Conservation (phyloP, 1,140 invertebrate species). For the Scaptomyza montana region DNA sequence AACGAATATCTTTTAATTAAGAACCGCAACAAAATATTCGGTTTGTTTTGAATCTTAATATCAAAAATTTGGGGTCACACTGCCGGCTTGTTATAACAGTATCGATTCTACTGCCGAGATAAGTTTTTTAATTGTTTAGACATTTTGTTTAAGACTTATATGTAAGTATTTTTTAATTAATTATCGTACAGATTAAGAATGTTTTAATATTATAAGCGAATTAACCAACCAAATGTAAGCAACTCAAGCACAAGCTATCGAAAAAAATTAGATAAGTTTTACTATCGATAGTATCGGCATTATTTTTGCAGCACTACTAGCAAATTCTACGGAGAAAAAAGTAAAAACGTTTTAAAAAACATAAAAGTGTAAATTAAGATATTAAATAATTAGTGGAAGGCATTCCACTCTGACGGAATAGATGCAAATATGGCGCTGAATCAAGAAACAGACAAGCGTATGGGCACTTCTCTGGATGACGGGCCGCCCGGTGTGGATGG, state of each 20-base stretch:
- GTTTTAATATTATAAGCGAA: no score
- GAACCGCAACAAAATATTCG: background rate
- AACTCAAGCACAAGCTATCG: background rate
- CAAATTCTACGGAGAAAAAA: conserved; percentile 36
- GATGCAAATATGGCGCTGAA: conserved; percentile 65
- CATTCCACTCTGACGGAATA: conserved; percentile 48
- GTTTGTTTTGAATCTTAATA: background rate
- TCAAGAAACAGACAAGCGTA: conserved; percentile 56
- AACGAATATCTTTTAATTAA: no score
- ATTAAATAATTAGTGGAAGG: conserved; percentile 29
- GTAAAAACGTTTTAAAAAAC: conserved; percentile 36
- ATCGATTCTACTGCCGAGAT: conserved; percentile 5
- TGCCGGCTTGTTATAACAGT: background rate
- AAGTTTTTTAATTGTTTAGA: background rate
- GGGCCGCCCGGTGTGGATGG: conserved; percentile 80
- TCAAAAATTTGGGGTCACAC: conserved; percentile 7
- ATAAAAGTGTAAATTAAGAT: conserved; percentile 20
- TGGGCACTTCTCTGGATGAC: conserved; percentile 52
- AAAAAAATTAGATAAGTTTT: background rate
- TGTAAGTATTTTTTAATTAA: background rate
- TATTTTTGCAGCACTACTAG: conserved; percentile 25
- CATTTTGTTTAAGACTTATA: background rate
- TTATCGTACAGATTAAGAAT: no score
- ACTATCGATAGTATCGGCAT: conserved; percentile 28
- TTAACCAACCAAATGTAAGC: no score